Evolutionary conservation across 2,888 invertebrate species (phyloP).

Genomic region (Rhagonycha fulva): DNA sequence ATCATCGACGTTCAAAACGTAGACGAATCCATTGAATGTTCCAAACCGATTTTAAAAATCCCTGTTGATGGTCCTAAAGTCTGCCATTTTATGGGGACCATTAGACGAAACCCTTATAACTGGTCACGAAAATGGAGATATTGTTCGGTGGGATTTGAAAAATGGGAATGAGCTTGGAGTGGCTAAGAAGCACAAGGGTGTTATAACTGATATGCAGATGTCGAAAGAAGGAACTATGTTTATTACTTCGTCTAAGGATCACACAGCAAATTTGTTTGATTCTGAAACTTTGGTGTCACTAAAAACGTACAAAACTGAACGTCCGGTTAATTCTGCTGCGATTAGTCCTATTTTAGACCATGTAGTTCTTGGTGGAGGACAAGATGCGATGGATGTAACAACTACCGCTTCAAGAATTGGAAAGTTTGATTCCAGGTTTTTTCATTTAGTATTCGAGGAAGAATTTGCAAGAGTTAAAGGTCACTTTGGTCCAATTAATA

Average conservation of each 20-base stretch:
- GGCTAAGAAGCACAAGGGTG: constrained; percentile 79
- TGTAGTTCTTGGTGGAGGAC: constrained; percentile 97
- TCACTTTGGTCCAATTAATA: constrained; percentile 99
- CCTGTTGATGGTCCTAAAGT: constrained; percentile 83
- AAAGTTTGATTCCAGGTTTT: constrained; percentile 72
- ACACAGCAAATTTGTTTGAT: constrained; percentile 94
- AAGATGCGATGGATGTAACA: constrained; percentile 99
- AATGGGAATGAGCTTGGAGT: constrained; percentile 80
- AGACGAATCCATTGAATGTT: constrained; percentile 70
- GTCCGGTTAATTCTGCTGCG: constrained; percentile 97
- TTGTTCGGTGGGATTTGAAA: constrained; percentile 91
- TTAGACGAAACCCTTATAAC: constrained; percentile 90
- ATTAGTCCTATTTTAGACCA: constrained; percentile 95
- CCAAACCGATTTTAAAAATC: constrained; percentile 77
- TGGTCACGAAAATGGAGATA: constrained; percentile 92
- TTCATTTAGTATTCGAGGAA: constrained; percentile 94
- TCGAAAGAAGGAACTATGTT: constrained; percentile 93
- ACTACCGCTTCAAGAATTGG: constrained; percentile 92
- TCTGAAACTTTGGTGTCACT: constrained; percentile 81
- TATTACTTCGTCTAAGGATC: constrained; percentile 95
- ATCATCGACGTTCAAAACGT: constrained; percentile 82
- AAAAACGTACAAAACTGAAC: constrained; percentile 96
- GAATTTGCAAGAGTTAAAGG: constrained; percentile 98
- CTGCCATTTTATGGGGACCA: constrained; percentile 92
- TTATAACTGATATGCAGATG: constrained; percentile 96